Evolutionary conservation across 2,888 invertebrate genomes (phyloP).

Genomic region (Brenthis daphne): DNA sequence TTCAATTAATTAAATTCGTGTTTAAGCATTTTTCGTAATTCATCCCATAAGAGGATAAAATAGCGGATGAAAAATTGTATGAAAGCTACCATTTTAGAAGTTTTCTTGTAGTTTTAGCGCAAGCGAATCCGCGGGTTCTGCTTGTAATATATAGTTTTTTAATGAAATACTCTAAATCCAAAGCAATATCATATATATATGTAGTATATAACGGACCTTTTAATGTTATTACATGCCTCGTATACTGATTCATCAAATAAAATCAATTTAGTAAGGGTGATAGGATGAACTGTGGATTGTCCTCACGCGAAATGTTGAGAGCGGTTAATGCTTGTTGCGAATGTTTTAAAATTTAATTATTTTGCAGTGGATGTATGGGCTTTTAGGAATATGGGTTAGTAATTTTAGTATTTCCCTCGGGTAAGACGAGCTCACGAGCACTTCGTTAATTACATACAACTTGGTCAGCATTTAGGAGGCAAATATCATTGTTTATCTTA

Average conservation of each 20-base stretch:
- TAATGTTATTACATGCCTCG: no score
- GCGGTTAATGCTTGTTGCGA: constrained; percentile 19
- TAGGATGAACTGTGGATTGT: background rate
- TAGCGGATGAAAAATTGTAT: no score
- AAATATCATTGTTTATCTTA: constrained; percentile 35
- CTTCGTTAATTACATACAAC: constrained; percentile 38
- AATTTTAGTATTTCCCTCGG: constrained; percentile 37
- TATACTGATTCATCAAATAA: background rate
- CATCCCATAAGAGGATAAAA: no score
- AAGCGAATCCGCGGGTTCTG: no score
- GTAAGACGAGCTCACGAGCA: constrained; percentile 34
- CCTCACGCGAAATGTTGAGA: background rate
- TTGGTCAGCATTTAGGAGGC: constrained; percentile 33
- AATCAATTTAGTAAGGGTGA: constrained; percentile 2
- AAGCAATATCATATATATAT: no score
- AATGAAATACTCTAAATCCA: no score
- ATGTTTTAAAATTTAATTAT: constrained; percentile 33
- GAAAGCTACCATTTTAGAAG: no score
- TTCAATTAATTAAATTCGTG: no score
- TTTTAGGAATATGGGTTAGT: constrained; percentile 38
- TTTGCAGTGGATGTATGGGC: constrained; percentile 27
- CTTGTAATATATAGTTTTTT: no score
- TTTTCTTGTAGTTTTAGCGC: no score
- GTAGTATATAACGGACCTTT: no score
- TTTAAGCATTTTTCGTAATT: no score